Base-by-base conservation (phyloP, 92 coral and sea anemone species). In the Epizoanthus fatuus region DNA sequence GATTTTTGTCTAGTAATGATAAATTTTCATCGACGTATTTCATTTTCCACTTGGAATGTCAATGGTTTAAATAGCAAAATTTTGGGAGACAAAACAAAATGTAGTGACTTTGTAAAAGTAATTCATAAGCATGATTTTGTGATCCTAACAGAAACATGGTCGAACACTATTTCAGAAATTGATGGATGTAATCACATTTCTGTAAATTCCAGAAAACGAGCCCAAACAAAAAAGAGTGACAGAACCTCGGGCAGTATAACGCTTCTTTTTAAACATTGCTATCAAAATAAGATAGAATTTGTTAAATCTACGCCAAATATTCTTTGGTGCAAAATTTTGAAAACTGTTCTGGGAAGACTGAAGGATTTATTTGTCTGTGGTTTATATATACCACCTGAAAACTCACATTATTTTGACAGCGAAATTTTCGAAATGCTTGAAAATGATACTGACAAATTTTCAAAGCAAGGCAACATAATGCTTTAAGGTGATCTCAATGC, bases 311-410 rank as follows among this genome's bases (percentile, higher is more conserved):
- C 86, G 1, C 40, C 82, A 15, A 80, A 87, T 80, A 68, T 19
- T 35, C n/a, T 86, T 52, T 87, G 88, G 91, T 87, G 87, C 82
- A 73, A 74, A 40, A 47, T 86, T 32, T 72, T 74, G 25, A 82
- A 62, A 49, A 14, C 15, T 10, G 38, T 88, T 39, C 49, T 81
- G 5, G 77, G 76, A 35, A 63, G 54, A 45, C 75, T 70, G 52
- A 84, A 89, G 77, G 89, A 89, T 72, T 62, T 84, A 57, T 85
- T 25, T 72, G 40, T 89, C 45, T 89, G 92, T 52, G 92, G 84
- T 4, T 40, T 81, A 38, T 87, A 87, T 59, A 87, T 82, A 39
- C 91, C 88, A 4, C 91, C 91, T 56, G 64, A 79, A 84, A 85
- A 85, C 38, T 89, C 90, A 20, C 52, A 52, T 15, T 81, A 90